Evolutionary conservation across 92 coral and sea anemone species (phyloP), one percentile per base, ranked within the genome.

Genomic region (Epizoanthus illoricatus): DNA sequence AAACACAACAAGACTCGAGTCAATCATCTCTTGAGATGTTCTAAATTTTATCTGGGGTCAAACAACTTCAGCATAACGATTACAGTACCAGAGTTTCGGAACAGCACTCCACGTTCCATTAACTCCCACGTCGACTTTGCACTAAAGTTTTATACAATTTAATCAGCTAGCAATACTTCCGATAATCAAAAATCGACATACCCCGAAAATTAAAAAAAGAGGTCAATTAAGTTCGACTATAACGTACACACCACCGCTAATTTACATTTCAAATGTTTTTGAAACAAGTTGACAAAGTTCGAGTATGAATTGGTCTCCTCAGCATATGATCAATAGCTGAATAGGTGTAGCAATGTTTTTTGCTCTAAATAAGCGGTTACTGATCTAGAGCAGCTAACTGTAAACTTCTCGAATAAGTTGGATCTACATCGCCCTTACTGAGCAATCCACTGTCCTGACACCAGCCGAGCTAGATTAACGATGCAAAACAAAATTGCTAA

Each of bases 31-130:
- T 84, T 73, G 69, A 79, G 58, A 66, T 59, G 74, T 89, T 89
- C 84, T 89, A 85, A 28, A 85, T 80, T 85, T 89, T 85, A 89
- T 85, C 92, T 75, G 86, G 92, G 92, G 92, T 89, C 92, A 89
- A 85, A 75, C 92, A 89, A 88, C 91, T 84, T 71, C 47, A 69
- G 54, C 65, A 42, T n/a, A 72, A 85, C 75, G 69, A 47, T 83
- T 52, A 55, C n/a, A 39, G 75, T 49, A 41, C 15, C 66, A 64
- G 67, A 42, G 13, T 63, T 78, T 63, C 2, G 60, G 82, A 63
- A 43, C 69, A 45, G 57, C 68, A 60, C 36, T 41, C 56, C 23
- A 24, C 42, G 16, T 36, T 19, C 66, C 19, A 15, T 54, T 52
- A 56, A 84, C 80, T 75, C 87, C 82, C 81, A 80, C 86, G 57